Evolutionary conservation across 2,797 vertebrate species (phyloP), one percentile per base, ranked within the genome.

Genomic region (Gymnoscopelus braueri): DNA sequence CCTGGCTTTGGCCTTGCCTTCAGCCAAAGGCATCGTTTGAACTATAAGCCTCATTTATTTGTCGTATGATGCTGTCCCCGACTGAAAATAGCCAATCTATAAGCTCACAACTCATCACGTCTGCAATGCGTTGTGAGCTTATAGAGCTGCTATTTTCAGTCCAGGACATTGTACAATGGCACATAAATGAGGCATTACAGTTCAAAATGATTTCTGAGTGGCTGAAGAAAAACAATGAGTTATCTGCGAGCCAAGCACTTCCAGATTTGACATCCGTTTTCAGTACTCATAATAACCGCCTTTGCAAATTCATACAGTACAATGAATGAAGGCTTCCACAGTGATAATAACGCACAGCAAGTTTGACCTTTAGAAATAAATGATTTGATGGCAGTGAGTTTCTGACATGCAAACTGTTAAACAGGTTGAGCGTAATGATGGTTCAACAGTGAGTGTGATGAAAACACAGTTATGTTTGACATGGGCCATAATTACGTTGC

Each of bases 11-110:
- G 39, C 39, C 39, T 44, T 44, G 39, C 8, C 39, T 71, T 79
- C 35, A 62, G 54, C 65, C 24, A 48, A 63, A 47, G 63, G 13
- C 26, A 59, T 74, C 71, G 72, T 72, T 77, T 73, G 70, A 80
- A 73, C 69, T 44, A 2, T 44, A 44, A 44, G 7, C 39, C 39
- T 7, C 39, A 10, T 44, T 44, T 44, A 44, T 44, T 44, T 44
- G 39, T 10, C 7, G 39, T 44, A 3, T 10, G 39, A 44, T 44
- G 9, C 39, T 10, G 39, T 44, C 39, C 39, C 39, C 8, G 8
- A 10, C 39, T 44, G 39, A 10, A 44, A 44, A 44, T 44, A 9
- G 39, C 39, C 39, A 44, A 44, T 44, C 8, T 44, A 44, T 44
- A 8, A 8, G 39, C 39, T 44, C 9, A 10, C 39, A 44, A 44